phyloP scores from a whole-genome alignment of 1,140 invertebrate genomes.

The Vanessa tameamea region DNA sequence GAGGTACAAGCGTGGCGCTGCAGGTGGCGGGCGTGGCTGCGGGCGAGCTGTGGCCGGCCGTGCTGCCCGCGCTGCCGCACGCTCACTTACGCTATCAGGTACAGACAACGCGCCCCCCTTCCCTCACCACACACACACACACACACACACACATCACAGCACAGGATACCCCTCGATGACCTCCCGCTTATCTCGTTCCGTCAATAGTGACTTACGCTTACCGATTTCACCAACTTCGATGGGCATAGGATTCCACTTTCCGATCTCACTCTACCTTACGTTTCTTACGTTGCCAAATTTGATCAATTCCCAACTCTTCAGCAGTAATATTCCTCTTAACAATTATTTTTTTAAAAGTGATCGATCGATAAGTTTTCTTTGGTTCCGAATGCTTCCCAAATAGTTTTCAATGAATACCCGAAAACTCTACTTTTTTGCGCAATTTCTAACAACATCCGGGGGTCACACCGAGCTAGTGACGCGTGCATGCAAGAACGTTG shows the following conservation, averaged over 20 bases:
- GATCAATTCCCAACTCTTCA: no score
- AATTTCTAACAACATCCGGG: no score
- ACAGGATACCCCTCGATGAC: neutral
- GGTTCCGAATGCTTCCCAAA: no score
- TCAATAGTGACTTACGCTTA: neutral
- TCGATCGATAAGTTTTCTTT: no score
- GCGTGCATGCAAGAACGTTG: slow-evolving; percentile 43
- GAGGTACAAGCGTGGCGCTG: slow-evolving; percentile 37
- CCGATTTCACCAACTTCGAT: neutral
- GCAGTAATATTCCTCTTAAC: no score
- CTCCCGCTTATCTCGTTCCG: neutral
- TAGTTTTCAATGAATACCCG: no score
- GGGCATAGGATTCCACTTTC: neutral
- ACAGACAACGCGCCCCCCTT: slow-evolving; percentile 31
- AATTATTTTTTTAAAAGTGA: no score
- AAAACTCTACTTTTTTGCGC: no score
- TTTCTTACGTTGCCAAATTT: no score
- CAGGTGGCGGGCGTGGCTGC: slow-evolving; percentile 53
- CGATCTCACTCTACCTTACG: no score
- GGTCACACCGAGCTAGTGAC: slow-evolving; percentile 22
- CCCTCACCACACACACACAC: slow-evolving; percentile 5
- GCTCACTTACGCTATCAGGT: slow-evolving; percentile 68
- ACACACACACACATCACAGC: neutral
- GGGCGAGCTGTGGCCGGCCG: slow-evolving; percentile 64
- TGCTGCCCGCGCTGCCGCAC: slow-evolving; percentile 66